Conservation (phyloP, 2,888 invertebrate genomes). For the Drosophila flavopinicola region DNA sequence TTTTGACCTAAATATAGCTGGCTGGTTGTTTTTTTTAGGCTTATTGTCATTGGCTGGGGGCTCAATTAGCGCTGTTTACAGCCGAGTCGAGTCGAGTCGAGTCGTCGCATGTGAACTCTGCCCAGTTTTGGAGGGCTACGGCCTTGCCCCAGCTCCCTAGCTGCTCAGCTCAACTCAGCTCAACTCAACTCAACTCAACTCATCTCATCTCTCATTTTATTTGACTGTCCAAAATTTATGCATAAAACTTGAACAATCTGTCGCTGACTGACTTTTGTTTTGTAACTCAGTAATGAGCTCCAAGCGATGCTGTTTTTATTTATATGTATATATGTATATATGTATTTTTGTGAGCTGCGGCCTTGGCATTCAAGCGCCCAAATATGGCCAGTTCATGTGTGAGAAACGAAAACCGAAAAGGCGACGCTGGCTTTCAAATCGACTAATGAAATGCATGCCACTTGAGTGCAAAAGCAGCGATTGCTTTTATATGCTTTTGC, state of each 20-base stretch:
- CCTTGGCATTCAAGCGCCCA: conserved; percentile 77
- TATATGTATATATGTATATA: conserved; percentile 15
- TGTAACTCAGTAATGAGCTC: conserved; percentile 57
- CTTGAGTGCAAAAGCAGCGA: conserved; percentile 16
- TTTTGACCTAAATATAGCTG: conserved; percentile 64
- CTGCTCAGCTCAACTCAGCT: conserved; percentile 33
- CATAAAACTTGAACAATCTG: conserved; percentile 55
- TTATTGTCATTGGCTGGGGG: conserved; percentile 31
- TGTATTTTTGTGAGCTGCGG: conserved; percentile 39
- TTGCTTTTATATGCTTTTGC: no score
- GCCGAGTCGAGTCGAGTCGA: no score
- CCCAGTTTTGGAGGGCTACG: conserved; percentile 52
- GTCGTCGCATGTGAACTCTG: conserved; percentile 31
- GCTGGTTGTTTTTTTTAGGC: conserved; percentile 14
- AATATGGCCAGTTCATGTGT: conserved; percentile 69
- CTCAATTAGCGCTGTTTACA: conserved; percentile 44
- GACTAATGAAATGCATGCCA: conserved; percentile 53
- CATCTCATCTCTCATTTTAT: conserved; percentile 38
- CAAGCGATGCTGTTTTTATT: conserved; percentile 21
- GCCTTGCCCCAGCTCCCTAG: conserved; percentile 41
- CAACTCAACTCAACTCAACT: conserved; percentile 29
- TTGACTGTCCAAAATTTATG: conserved; percentile 56
- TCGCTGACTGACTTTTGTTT: conserved; percentile 48
- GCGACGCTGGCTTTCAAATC: conserved; percentile 33
- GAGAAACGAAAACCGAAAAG: conserved; percentile 51